These are phyloP conservation scores for Pocillopora damicornis DNA, from an alignment of 64 coral and sea anemone genomes.

Conservation along the genomic window DNA sequence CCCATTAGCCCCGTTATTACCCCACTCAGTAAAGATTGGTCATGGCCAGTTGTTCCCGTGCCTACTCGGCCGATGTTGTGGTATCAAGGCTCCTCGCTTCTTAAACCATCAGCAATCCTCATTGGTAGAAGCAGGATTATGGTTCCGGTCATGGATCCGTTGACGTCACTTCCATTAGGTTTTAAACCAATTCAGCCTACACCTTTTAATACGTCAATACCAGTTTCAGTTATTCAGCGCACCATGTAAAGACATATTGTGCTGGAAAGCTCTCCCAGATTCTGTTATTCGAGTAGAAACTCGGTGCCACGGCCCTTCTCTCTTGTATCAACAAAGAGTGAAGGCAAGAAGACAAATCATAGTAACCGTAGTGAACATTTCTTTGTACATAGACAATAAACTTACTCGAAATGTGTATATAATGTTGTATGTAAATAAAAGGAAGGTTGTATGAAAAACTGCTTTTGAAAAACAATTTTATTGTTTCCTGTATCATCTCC, in stretches of 20 bases:
- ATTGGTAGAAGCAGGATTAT: not conserved
- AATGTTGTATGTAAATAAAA: too few relatives aligned
- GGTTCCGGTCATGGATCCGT: not conserved
- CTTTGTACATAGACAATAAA: too few relatives aligned
- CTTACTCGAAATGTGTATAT: too few relatives aligned
- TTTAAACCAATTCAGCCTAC: slow-evolving; percentile 1
- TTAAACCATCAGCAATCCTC: not conserved
- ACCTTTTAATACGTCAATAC: not conserved
- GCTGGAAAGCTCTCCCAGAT: not conserved
- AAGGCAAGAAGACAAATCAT: too few relatives aligned
- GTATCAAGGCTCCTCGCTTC: not conserved
- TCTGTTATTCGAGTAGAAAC: not conserved
- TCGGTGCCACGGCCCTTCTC: not conserved
- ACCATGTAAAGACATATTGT: not conserved
- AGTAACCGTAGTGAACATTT: too few relatives aligned
- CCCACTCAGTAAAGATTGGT: not conserved
- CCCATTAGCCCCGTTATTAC: not conserved
- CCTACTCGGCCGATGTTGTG: not conserved
- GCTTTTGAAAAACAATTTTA: too few relatives aligned
- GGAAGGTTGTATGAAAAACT: too few relatives aligned
- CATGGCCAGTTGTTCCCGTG: slow-evolving; percentile 4
- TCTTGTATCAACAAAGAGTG: too few relatives aligned
- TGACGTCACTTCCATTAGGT: not conserved
- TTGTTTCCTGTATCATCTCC: too few relatives aligned
- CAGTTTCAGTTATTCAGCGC: slow-evolving; percentile 6